Evolutionary conservation across 2,888 invertebrate species (phyloP).

Genomic region (Cancer borealis): DNA sequence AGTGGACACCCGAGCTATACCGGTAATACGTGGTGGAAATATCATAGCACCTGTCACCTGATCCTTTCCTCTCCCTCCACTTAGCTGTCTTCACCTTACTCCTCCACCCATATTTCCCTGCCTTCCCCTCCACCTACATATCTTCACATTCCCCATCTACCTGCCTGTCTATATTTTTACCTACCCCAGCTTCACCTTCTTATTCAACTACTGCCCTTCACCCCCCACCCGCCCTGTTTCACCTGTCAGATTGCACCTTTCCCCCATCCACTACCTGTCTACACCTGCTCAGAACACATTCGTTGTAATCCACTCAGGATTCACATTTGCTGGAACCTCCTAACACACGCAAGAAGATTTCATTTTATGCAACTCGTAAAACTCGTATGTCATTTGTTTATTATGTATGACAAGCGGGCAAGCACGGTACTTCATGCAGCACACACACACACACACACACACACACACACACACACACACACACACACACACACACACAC

Average conservation of each 20-base stretch:
- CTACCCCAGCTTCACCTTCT: too few species aligned
- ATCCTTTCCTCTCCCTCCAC: background rate
- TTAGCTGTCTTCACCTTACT: background rate
- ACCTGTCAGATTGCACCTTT: background rate
- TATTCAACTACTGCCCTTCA: background rate
- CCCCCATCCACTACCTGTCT: background rate
- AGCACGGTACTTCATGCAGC: background rate
- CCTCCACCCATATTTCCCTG: background rate
- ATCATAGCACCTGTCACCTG: background rate
- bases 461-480: background rate
- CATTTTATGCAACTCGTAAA: conserved; percentile 20
- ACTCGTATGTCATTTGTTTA: background rate
- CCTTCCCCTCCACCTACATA: background rate
- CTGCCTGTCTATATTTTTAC: too few species aligned
- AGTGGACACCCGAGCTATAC: background rate
- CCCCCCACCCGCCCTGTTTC: background rate
- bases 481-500: background rate
- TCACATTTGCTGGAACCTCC: background rate
- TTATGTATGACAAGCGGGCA: background rate
- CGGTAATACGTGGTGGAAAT: background rate
- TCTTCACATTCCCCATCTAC: too few species aligned
- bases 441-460: background rate
- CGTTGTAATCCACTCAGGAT: background rate
- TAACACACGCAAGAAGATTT: background rate
- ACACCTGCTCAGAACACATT: background rate